Evolutionary conservation across 2,888 invertebrate genomes (phyloP).

Genomic region (Stramonita haemastoma): DNA sequence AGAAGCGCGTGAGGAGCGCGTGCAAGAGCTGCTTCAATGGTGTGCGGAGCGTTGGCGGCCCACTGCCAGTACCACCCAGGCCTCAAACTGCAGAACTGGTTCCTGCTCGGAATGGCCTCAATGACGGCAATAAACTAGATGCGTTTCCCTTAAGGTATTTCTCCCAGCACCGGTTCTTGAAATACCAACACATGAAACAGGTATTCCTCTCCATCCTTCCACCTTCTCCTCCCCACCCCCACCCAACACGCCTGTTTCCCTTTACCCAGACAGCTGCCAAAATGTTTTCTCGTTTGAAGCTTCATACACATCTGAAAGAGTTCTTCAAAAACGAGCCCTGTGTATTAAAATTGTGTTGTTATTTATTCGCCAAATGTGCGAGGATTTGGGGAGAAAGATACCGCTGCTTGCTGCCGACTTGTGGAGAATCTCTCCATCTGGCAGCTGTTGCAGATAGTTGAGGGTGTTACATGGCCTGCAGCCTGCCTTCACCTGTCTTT

Average conservation of each 20-base stretch:
- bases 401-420: background rate
- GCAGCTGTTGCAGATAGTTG: background rate
- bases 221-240: background rate
- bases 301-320: constrained; percentile 13
- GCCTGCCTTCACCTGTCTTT: too few species aligned
- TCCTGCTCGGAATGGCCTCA: background rate
- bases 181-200: background rate
- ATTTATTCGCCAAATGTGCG: background rate
- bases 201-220: background rate
- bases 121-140: background rate
- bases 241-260: background rate
- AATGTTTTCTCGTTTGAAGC: background rate
- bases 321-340: background rate
- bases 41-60: too few species aligned
- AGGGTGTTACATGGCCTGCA: background rate
- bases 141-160: background rate
- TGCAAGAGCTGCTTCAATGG: too few species aligned
- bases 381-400: background rate
- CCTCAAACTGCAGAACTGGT: background rate
- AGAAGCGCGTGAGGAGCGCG: background rate
- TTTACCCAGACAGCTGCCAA: background rate
- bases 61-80: too few species aligned
- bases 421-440: background rate
- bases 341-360: constrained; percentile 2
- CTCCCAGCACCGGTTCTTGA: background rate